Evolutionary conservation across 1,140 invertebrate species (phyloP).

Genomic region (Eubasilissa regina): DNA sequence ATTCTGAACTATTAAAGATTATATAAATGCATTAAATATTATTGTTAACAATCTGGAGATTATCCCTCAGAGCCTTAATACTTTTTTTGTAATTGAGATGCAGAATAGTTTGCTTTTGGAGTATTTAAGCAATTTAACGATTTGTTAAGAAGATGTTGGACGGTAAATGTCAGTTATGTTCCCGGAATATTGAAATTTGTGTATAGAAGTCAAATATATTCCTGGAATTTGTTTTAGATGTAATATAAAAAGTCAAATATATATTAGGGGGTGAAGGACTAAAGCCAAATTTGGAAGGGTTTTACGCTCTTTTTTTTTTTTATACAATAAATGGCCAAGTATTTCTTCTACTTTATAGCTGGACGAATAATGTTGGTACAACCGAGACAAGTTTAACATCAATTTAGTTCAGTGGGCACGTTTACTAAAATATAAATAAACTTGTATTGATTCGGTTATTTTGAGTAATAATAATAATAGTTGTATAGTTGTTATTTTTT

Average conservation of each 20-base stretch:
- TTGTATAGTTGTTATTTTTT: no score
- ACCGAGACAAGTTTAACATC: no score
- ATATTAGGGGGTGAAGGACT: conserved; percentile 25
- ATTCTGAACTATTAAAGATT: background rate
- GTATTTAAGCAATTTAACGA: background rate
- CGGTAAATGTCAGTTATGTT: background rate
- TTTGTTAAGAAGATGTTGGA: background rate
- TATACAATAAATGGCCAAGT: background rate
- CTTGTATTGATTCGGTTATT: no score
- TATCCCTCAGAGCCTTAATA: background rate
- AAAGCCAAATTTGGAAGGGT: conserved; percentile 15
- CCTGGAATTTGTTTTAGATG: conserved; percentile 35
- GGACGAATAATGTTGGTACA: no score
- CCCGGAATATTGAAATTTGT: conserved; percentile 15
- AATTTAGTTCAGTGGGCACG: no score
- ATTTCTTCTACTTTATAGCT: background rate
- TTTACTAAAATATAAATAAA: no score
- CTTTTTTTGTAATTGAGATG: background rate
- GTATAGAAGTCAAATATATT: conserved; percentile 28
- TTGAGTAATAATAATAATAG: no score
- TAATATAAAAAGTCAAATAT: conserved; percentile 43
- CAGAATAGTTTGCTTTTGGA: background rate
- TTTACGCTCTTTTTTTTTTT: background rate
- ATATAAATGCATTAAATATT: background rate
- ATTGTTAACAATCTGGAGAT: background rate